Base-by-base conservation (phyloP, 2,888 invertebrate genomes). In the Ennomos quercinarius region DNA sequence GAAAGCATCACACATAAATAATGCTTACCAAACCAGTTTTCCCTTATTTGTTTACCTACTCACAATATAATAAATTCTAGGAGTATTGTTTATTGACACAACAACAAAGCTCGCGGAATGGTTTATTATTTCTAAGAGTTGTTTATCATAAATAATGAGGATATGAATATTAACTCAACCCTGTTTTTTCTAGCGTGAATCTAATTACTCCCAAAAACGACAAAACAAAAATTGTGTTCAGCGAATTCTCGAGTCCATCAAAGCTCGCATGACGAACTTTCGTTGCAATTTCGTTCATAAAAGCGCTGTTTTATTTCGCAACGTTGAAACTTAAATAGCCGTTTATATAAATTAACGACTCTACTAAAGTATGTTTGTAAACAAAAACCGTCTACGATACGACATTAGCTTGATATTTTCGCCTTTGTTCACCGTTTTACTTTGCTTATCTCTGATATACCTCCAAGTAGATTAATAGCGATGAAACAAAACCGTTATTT, bases 1-100 rank as follows among this genome's bases (percentile, higher is more conserved):
- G 64, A 75, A 79, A 84, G 79, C 76, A 78, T 69, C 74, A 80
- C 72, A 76, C 65, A 81, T 78, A 81, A 86, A 83, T 79, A 83
- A 73, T 71, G 72, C 67, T 71, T 68, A 74, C 75, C 36, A 39
- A 75, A 51, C 65, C 57, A 64, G 66, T 74, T 76, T 74, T 68
- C 70, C 50, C 68, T 67, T 69, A 73, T 70, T 69, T 71, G 70
- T 67, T 52, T 12, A 42, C 8, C 36, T 36, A 43, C 10, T 17
- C 40, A 8, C 9, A 40, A 12, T 34, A 2, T 48, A 17, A 48
- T 17, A 48, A 48, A n/a, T 48, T 46, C 2, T 17, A 8, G 17
- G 39, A 8, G 39, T 36, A 48, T 45, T 51, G 50, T 62, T 68
- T 66, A 72, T 72, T 67, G 67, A 67, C 66, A 64, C 51, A 57